Base-by-base conservation (phyloP, 2,113 vertebrate genomes). In the Rousettus leschenaultii region DNA sequence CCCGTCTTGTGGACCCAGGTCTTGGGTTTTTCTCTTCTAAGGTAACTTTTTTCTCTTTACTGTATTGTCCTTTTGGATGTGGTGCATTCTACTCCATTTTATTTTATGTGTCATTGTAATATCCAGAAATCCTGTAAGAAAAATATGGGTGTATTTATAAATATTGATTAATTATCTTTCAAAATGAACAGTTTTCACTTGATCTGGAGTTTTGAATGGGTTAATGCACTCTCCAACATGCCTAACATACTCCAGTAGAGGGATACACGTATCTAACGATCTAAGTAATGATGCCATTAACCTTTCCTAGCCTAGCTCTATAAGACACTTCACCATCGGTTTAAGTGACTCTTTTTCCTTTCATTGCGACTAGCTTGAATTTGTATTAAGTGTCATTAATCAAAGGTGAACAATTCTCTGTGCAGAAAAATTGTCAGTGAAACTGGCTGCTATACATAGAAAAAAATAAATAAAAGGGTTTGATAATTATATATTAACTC, bases 401-500 rank as follows among this genome's bases (percentile, higher is more conserved):
- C 96, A 96, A 96, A 95, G 61, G 86, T 86, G 82, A 95, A 94
- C 97, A 96, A 98, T 94, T 97, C 90, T 96, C 45, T 77, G 86
- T 91, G 82, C 43, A 94, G 86, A 70, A 96, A 97, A 96, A 97
- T 89, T 96, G 89, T 96, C 97, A 96, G 94, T 86, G 91, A 96
- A 95, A 89, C 96, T 61, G 63, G 38, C 82, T 96, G n/a, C 71
- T 95, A 35, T 92, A 66, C 95, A 59, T 96, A 65, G 45, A 83
- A 93, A 97, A 80, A 97, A 96, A 97, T 95, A 98, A 98, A 97
- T 97, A 95, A 97, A 97, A 93, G 55, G 48, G 28, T 89, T 97
- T 95, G 93, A 86, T 98, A 97, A 97, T 97, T 97, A 96, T 93
- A 95, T 96, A 94, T 95, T 97, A 98, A 96, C 91, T 97, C 86